A percentile compares a stretch with the other conserved stretches of the same genome.
phyloP scores from a whole-genome alignment of 2,113 vertebrate genomes.

The Diadophis punctatus region DNA sequence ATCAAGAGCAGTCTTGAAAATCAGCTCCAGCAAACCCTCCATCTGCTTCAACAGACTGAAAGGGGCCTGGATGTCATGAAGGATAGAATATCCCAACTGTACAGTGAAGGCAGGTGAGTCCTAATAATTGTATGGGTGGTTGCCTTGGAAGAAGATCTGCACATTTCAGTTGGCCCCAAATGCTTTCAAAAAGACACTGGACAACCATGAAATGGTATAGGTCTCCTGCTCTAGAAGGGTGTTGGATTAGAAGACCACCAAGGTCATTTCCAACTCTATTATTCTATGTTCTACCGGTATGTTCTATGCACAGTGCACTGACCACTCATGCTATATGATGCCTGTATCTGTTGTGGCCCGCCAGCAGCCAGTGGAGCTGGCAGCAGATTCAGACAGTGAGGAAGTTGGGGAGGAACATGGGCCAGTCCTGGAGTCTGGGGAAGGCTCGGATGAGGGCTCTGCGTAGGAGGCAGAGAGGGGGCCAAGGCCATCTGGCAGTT shows the following conservation, averaged over 20 bases:
- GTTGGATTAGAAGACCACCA: not conserved
- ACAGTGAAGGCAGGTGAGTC: constrained; percentile 46
- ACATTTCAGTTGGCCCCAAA: not conserved
- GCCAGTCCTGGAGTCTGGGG: no score
- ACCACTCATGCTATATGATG: not conserved
- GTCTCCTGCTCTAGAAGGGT: not conserved
- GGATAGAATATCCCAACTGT: constrained; percentile 30
- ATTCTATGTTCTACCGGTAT: not conserved
- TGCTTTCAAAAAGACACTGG: not conserved
- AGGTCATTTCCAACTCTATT: not conserved
- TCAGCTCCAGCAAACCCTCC: constrained; percentile 58
- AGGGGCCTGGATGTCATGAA: constrained; percentile 31
- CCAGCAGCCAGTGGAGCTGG: no score
- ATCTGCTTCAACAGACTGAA: constrained; percentile 63
- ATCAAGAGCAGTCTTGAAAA: constrained; percentile 54
- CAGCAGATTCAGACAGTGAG: no score
- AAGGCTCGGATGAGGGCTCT: no score
- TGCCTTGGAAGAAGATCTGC: not conserved
- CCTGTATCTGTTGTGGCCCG: no score
- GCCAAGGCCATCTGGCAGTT: no score
- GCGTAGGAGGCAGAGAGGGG: no score
- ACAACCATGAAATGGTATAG: not conserved
- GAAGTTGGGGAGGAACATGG: no score
- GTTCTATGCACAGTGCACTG: not conserved
- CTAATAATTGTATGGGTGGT: not conserved